Evolutionary conservation across 1,140 invertebrate species (phyloP), one percentile per base, ranked within the genome.

Genomic region (Oreohelix idahoensis): DNA sequence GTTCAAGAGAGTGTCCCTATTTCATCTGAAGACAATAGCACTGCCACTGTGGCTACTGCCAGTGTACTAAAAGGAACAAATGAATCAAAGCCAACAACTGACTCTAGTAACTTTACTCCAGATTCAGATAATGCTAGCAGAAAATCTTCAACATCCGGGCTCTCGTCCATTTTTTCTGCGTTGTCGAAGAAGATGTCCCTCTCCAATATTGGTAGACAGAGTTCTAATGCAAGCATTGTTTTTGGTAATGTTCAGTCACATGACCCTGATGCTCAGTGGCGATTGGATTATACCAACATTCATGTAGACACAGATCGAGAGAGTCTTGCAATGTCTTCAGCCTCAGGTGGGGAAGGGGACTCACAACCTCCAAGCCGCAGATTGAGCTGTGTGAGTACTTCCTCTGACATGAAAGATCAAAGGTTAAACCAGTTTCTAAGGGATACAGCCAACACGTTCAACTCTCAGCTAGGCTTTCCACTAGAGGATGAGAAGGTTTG

Each of bases 241-340:
- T 76, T 76, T 45, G 38, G 29, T 51, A 87, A 84, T 63, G 77
- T 85, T 5, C 84, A 83, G 53, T 84, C 88, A 36, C 83, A 85
- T 39, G 86, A 88, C 32, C 84, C 82, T 71, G 89, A 87, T 63
- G 80, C 86, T 5, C 87, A 89, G 84, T 91, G 90, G 80, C 83
- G 89, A 71, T 81, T 91, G 35, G 90, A 91, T 58, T 91, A 90
- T 81, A 88, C 89, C 32, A 87, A 87, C 73, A 81, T 89, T 39
- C 85, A 89, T 69, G 86, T 91, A 29, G 87, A 89, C 66, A 89
- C 88, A 51, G 88, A 90, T 85, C 38, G 77, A 17, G 88, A 89
- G 70, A 81, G 85, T 35, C 63, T n/a, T 39, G 80, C 32, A 10
- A 17, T 82, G 70, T 82, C 80, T 5, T 36, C 35, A 17, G 71